Base-by-base conservation (phyloP, 2,113 vertebrate species). In the Phrynosoma blainvillii region DNA sequence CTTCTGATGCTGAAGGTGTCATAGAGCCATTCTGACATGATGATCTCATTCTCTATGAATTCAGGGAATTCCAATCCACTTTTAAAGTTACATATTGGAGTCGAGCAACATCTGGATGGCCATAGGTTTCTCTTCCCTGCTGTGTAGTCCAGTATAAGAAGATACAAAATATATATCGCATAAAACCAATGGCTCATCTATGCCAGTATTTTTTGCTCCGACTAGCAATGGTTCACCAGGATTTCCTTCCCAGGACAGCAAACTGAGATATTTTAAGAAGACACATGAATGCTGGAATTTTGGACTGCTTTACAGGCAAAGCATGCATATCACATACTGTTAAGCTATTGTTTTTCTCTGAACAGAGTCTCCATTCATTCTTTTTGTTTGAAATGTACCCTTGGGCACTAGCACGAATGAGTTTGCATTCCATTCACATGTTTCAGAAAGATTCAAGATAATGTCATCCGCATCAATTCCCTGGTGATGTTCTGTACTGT, bases 401-500 rank as follows among this genome's bases (percentile, higher is more conserved):
- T 40, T 76, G 36, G 56, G 25, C 36, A 75, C 47, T 79, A 23
- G 2, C 54, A n/a, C 62, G 18, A 68, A 78, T 78, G 40, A 14
- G 14, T 86, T 36, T 70, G 77, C 42, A 56, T 86, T 70, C 75
- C 56, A 52, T 87, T 91, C 68, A 84, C 36, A 82, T 3, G 5
- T 23, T 80, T 92, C n/a, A 62, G 74, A 20, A 27, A 52, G 70
- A 90, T 36, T 40, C 25, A 74, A 65, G 79, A 21, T 84, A 21
- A 32, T 65, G 74, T 90, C 91, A 4, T 3, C 84, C 88, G 59
- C 70, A 83, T 21, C 76, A 42, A 25, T 89, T 65, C 74, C 1
- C 0, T 87, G 68, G 16, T 92, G 52, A 12, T 91, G 40, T 83
- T 88, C 75, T 91, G 90, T 88, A 89, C 36, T 36, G 20, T 65